Percentiles rank a stretch among this genome's conserved stretches.
phyloP scores from a whole-genome alignment of 1,140 invertebrate genomes.

The Pachyrhynchus sulphureomaculatus region DNA sequence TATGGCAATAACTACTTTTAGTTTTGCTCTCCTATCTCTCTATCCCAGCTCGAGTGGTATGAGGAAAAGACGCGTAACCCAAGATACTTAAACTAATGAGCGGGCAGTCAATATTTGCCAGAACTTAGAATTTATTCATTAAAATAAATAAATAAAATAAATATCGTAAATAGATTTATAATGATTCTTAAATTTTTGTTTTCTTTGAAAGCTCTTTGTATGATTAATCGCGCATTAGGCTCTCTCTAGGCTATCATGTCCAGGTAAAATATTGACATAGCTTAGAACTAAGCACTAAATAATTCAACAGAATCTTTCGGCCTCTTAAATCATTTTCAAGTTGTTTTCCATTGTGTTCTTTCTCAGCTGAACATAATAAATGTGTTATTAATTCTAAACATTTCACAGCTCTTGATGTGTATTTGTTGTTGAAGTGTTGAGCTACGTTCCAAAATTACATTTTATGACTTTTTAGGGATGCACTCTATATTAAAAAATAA shows the following conservation, averaged over 20 bases:
- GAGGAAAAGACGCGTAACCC: too few relatives aligned
- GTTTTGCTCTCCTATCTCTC: too few relatives aligned
- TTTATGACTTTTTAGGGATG: not conserved
- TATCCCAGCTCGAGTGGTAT: too few relatives aligned
- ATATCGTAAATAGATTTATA: too few relatives aligned
- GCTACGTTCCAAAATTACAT: not conserved
- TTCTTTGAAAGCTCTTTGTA: too few relatives aligned
- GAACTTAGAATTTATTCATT: too few relatives aligned
- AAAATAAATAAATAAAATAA: too few relatives aligned
- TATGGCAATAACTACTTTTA: too few relatives aligned
- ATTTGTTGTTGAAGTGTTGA: constrained; percentile 4
- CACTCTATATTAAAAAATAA: too few relatives aligned
- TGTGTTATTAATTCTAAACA: constrained; percentile 26
- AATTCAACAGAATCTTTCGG: constrained; percentile 24
- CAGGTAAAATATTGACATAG: constrained; percentile 28
- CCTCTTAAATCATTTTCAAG: constrained; percentile 28
- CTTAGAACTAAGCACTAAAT: constrained; percentile 23
- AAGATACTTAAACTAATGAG: too few relatives aligned
- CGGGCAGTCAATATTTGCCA: too few relatives aligned
- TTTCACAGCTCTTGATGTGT: constrained; percentile 17
- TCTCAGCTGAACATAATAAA: constrained; percentile 23
- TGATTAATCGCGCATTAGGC: constrained; percentile 17
- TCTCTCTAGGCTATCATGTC: constrained; percentile 9
- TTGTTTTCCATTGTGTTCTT: constrained; percentile 29
- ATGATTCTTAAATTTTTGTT: too few relatives aligned